phyloP scores from a whole-genome alignment of 1,140 invertebrate genomes.

The Aphelenchoides fujianensis region DNA sequence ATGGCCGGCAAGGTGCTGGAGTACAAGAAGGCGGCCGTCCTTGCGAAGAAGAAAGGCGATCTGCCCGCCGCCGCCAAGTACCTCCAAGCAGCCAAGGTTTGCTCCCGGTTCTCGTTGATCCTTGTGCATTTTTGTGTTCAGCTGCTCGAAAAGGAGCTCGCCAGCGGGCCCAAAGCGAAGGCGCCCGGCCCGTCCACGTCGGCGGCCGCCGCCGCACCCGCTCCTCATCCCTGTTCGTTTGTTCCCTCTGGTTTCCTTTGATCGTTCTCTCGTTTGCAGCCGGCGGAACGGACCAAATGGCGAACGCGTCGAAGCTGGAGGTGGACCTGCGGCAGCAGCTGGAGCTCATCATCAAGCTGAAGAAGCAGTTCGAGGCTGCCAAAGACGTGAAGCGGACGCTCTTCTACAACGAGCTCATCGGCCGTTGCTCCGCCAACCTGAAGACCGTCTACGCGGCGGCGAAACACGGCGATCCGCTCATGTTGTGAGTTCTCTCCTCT shows the following conservation, averaged over 20 bases:
- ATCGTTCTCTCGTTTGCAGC: background rate
- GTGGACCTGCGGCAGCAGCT: slow-evolving; percentile 2
- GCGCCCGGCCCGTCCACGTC: background rate
- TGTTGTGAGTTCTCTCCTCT: slow-evolving; percentile 1
- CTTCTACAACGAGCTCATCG: slow-evolving; percentile 9
- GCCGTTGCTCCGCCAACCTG: background rate
- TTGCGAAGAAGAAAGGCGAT: slow-evolving; percentile 11
- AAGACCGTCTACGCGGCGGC: background rate
- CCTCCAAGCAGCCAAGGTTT: slow-evolving; percentile 15
- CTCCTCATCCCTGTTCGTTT: too few species aligned
- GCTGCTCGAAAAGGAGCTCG: background rate
- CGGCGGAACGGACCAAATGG: too few species aligned
- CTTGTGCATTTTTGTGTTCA: slow-evolving; percentile 1
- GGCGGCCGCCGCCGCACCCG: background rate
- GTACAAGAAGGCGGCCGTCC: slow-evolving; percentile 22
- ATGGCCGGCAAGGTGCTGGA: slow-evolving; percentile 1
- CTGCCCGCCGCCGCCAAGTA: slow-evolving; percentile 8
- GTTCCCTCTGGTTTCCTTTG: background rate
- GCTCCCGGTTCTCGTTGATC: background rate
- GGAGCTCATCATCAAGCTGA: slow-evolving; percentile 13
- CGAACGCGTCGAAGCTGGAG: background rate
- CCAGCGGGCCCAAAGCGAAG: background rate
- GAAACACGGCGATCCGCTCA: slow-evolving; percentile 2
- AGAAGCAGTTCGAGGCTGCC: background rate
- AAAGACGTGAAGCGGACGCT: slow-evolving; percentile 10